phyloP scores from a whole-genome alignment of 2,113 vertebrate genomes.

The Salminus brasiliensis region DNA sequence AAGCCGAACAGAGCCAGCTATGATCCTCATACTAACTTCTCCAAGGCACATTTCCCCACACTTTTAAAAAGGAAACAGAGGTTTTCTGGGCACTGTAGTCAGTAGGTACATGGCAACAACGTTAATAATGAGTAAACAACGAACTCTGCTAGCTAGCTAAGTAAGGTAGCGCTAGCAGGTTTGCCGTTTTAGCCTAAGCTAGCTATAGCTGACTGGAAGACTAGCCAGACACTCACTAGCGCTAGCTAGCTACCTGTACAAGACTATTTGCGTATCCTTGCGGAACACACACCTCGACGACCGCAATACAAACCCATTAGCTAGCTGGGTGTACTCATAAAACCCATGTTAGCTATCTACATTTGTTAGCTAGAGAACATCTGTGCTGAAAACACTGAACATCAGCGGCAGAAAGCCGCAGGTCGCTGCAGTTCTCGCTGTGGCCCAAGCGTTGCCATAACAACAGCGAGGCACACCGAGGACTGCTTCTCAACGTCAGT shows the following conservation, averaged over 20 bases:
- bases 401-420: not conserved
- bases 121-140: not conserved
- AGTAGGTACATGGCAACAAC: not conserved
- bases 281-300: not conserved
- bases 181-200: not conserved
- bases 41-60: not conserved
- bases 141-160: too few species aligned
- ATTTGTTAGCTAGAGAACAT: too few species aligned
- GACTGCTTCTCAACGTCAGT: too few species aligned
- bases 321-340: not conserved
- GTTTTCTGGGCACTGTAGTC: not conserved
- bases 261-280: not conserved
- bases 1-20: not conserved
- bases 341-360: too few species aligned
- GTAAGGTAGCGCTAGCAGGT: not conserved
- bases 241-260: not conserved
- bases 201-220: too few species aligned
- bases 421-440: not conserved
- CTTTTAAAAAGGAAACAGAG: not conserved
- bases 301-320: too few species aligned
- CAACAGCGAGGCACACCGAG: not conserved
- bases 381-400: too few species aligned
- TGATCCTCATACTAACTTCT: not conserved
- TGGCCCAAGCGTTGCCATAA: slow-evolving; percentile 28
- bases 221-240: not conserved